A percentile compares a stretch with the other conserved stretches of the same genome.
phyloP scores from a whole-genome alignment of 2,888 invertebrate genomes.

The Nephrotoma appendiculata region DNA sequence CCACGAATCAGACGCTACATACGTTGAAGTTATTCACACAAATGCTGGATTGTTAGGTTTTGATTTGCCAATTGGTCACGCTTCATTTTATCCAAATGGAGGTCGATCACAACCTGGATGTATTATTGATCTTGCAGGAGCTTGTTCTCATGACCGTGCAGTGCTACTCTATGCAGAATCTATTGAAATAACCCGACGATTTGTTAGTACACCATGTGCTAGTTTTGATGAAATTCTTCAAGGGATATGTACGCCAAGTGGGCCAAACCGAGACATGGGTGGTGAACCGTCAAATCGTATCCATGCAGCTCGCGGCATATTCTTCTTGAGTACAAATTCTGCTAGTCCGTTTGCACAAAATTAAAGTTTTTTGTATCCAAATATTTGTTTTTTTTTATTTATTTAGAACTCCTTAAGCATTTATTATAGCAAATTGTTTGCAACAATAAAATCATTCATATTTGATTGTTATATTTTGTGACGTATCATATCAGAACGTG shows the following conservation, averaged over 20 bases:
- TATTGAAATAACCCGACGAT: conserved; percentile 13
- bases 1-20: neutral
- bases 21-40: neutral
- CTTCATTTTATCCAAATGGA: conserved; percentile 31
- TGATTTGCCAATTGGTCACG: conserved; percentile 22
- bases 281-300: conserved; percentile 21
- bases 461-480: no score
- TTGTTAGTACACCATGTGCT: conserved; percentile 8
- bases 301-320: conserved; percentile 19
- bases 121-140: conserved; percentile 12
- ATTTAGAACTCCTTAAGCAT: no score
- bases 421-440: no score
- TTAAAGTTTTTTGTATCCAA: neutral
- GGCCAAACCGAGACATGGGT: conserved; percentile 24
- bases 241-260: conserved; percentile 18
- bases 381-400: no score
- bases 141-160: conserved; percentile 24
- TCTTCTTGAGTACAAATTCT: conserved; percentile 13
- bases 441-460: no score
- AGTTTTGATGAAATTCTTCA: conserved; percentile 9
- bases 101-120: conserved; percentile 30
- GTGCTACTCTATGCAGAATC: conserved; percentile 29
- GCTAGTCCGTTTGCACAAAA: neutral
- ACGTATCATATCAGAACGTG: no score
- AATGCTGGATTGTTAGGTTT: conserved; percentile 25